A percentile compares a stretch with the other conserved stretches of the same genome.
phyloP scores from a whole-genome alignment of 2,797 vertebrate species.

The Thaleichthys pacificus region DNA sequence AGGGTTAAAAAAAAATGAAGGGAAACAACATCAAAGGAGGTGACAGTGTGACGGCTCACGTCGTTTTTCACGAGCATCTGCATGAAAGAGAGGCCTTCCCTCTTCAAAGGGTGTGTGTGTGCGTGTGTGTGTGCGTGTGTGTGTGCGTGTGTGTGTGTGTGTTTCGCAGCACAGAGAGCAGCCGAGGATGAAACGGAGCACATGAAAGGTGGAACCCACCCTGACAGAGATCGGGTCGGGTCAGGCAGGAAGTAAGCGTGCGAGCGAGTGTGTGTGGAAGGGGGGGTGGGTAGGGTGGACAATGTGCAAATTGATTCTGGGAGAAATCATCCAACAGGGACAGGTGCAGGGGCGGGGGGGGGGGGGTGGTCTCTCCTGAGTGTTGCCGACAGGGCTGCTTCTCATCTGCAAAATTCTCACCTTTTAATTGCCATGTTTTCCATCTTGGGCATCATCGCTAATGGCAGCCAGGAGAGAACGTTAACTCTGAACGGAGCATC shows the following conservation, averaged over 20 bases:
- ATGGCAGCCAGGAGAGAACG: conserved; percentile 14
- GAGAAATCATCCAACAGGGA: conserved; percentile 9
- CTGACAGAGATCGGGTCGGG: conserved; percentile 17
- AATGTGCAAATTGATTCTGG: conserved; percentile 48
- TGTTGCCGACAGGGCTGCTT: conserved; percentile 5
- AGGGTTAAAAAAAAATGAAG: conserved; percentile 1
- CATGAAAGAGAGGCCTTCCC: conserved; percentile 41
- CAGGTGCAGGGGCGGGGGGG: not conserved
- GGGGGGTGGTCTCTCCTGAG: conserved; percentile 5
- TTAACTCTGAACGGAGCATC: not conserved
- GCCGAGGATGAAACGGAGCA: conserved; percentile 41
- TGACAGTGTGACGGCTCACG: conserved; percentile 28
- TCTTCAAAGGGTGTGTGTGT: conserved; percentile 43
- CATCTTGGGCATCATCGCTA: conserved; percentile 3
- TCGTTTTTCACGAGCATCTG: conserved; percentile 44
- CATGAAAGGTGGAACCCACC: conserved; percentile 41
- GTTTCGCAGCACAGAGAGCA: conserved; percentile 14
- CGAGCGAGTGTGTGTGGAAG: not conserved
- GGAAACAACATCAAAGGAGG: conserved; percentile 35
- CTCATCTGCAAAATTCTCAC: conserved; percentile 41
- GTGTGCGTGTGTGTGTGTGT: conserved; percentile 14
- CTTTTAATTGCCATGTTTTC: conserved; percentile 45
- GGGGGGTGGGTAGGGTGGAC: not conserved
- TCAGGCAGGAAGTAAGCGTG: not conserved
- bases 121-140: conserved; percentile 20